phyloP scores from a whole-genome alignment of 2,797 vertebrate genomes.

The Prunella strophiata region DNA sequence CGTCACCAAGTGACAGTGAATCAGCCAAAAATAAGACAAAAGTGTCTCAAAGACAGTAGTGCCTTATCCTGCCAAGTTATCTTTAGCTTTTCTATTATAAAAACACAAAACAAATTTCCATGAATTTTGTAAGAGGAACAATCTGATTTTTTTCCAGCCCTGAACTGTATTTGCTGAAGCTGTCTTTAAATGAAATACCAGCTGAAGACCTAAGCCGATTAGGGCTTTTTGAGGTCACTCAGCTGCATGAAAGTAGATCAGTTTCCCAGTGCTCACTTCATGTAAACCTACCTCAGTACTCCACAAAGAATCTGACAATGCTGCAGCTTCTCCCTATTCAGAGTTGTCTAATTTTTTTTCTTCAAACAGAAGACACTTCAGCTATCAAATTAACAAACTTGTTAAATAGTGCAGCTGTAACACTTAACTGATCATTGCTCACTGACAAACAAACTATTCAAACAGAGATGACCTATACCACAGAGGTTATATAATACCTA shows the following conservation, averaged over 20 bases:
- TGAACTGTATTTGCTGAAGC: not conserved
- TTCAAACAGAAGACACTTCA: not conserved
- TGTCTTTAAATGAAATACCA: conserved; percentile 46
- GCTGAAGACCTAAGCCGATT: conserved; percentile 67
- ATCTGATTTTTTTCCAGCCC: not conserved
- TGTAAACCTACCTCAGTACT: not conserved
- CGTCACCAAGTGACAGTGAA: not conserved
- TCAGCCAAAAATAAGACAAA: not conserved
- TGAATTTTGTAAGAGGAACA: not conserved
- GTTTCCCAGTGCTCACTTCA: not conserved
- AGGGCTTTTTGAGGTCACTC: conserved; percentile 61
- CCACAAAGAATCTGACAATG: not conserved
- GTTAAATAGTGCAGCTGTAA: not conserved
- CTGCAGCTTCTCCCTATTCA: not conserved
- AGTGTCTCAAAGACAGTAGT: not conserved
- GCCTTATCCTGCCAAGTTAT: not conserved
- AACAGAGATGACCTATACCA: not conserved
- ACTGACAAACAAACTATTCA: not conserved
- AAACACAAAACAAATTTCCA: not conserved
- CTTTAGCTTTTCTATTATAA: not conserved
- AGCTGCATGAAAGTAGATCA: conserved; percentile 47
- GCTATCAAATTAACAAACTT: not conserved
- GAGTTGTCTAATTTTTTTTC: not conserved
- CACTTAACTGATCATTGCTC: not conserved
- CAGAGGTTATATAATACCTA: not conserved